Conservation (phyloP, 1,140 invertebrate species). For the Zaprionus ghesquierei region DNA sequence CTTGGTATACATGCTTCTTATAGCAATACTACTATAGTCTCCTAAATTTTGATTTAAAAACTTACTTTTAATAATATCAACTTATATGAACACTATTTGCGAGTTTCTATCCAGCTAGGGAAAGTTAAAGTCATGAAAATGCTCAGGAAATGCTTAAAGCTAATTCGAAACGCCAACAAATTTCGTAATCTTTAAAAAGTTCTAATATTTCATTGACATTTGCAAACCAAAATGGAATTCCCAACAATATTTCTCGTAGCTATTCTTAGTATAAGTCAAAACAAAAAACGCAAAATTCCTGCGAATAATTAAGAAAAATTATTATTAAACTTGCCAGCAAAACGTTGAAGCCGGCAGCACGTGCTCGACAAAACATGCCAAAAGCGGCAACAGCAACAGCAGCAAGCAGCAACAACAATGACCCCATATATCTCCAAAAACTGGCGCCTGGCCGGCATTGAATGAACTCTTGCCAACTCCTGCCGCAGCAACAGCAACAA, state of each 20-base stretch:
- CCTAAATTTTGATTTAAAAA: no score
- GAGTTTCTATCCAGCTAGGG: no score
- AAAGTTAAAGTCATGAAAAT: no score
- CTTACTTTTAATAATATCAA: no score
- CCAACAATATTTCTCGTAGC: neutral
- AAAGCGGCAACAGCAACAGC: neutral
- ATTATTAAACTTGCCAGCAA: neutral
- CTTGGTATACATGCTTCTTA: no score
- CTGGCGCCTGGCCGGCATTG: constrained; percentile 56
- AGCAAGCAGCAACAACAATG: constrained; percentile 38
- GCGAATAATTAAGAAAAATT: neutral
- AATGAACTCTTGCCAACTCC: constrained; percentile 50
- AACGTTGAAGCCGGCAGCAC: constrained; percentile 22
- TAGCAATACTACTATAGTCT: no score
- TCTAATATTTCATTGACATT: no score
- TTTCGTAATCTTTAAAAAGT: no score
- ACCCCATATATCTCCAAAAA: constrained; percentile 38
- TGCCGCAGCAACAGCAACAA: constrained; percentile 17
- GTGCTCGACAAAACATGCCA: constrained; percentile 25
- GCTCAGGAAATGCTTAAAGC: no score
- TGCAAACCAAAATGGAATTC: no score
- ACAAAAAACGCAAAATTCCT: neutral
- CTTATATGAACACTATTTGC: no score
- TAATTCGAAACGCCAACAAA: no score
- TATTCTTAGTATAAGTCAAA: neutral